These are phyloP conservation scores for Galeruca laticollis DNA, from an alignment of 2,888 invertebrate species.

Conservation along the genomic window DNA sequence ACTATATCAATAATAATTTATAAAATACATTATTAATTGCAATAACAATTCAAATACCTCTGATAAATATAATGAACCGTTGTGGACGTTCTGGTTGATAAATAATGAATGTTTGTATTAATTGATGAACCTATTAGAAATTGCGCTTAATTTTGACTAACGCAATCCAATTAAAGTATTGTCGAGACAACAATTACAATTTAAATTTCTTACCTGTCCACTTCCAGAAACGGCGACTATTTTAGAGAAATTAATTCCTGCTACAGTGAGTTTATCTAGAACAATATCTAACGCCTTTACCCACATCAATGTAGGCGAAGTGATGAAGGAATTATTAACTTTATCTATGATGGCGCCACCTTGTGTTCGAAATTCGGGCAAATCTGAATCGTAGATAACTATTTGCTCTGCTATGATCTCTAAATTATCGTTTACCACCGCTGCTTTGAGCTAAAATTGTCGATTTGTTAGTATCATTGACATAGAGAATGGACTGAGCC, in stretches of 20 bases:
- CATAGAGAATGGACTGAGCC: too few species aligned
- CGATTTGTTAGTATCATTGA: too few species aligned
- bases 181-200: too few species aligned
- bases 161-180: too few species aligned
- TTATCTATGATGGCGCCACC: slow-evolving; percentile 72
- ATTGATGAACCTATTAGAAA: too few species aligned
- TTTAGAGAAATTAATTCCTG: slow-evolving; percentile 85
- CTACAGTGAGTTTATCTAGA: slow-evolving; percentile 84
- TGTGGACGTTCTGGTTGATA: too few species aligned
- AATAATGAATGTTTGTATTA: too few species aligned
- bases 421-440: slow-evolving; percentile 82
- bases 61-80: too few species aligned
- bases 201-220: slow-evolving; percentile 86
- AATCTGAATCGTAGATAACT: slow-evolving; percentile 91
- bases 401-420: slow-evolving; percentile 81
- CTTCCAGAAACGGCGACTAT: slow-evolving; percentile 91
- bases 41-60: too few species aligned
- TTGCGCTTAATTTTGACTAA: too few species aligned
- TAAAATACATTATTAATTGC: too few species aligned
- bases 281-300: slow-evolving; percentile 94
- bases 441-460: slow-evolving; percentile 86
- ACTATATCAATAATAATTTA: too few species aligned
- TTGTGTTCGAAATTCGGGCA: slow-evolving; percentile 89
- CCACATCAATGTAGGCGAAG: slow-evolving; percentile 93
- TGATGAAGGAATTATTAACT: slow-evolving; percentile 70